Conservation (phyloP, 2,797 vertebrate species). For the Leptodactylus fallax region DNA sequence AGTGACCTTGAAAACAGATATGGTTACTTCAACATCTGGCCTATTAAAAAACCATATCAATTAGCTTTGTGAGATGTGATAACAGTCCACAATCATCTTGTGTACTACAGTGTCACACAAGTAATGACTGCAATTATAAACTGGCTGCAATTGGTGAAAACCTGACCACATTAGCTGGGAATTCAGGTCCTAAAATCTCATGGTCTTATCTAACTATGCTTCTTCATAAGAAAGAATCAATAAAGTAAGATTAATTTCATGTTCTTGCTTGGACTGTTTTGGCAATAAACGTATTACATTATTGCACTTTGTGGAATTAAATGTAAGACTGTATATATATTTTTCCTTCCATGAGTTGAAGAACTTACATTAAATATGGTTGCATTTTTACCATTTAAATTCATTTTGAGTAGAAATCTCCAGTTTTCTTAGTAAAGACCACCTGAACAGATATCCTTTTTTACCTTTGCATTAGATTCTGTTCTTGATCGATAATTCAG, state of each 20-base stretch:
- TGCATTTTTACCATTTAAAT: too few species aligned
- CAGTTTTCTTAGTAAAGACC: not conserved
- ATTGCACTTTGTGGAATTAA: slow-evolving; percentile 40
- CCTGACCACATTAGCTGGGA: not conserved
- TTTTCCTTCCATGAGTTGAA: not conserved
- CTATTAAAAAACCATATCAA: not conserved
- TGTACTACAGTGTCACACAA: not conserved
- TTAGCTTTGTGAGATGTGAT: not conserved
- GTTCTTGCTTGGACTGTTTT: slow-evolving; percentile 8
- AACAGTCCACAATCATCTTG: not conserved
- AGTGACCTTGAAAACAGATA: too few species aligned
- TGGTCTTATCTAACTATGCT: slow-evolving; percentile 2
- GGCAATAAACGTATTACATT: slow-evolving; percentile 35
- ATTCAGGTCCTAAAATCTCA: not conserved
- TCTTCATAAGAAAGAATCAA: slow-evolving; percentile 7
- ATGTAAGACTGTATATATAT: not conserved
- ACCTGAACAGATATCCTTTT: not conserved
- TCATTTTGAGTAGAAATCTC: too few species aligned
- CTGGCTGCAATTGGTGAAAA: not conserved
- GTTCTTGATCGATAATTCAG: too few species aligned
- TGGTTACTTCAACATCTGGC: too few species aligned
- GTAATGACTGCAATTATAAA: not conserved
- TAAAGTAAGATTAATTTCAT: slow-evolving; percentile 30
- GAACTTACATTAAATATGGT: not conserved
- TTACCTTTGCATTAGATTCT: not conserved